Evolutionary conservation across 2,888 invertebrate species (phyloP).

Genomic region (Synanthedon myopaeformis): DNA sequence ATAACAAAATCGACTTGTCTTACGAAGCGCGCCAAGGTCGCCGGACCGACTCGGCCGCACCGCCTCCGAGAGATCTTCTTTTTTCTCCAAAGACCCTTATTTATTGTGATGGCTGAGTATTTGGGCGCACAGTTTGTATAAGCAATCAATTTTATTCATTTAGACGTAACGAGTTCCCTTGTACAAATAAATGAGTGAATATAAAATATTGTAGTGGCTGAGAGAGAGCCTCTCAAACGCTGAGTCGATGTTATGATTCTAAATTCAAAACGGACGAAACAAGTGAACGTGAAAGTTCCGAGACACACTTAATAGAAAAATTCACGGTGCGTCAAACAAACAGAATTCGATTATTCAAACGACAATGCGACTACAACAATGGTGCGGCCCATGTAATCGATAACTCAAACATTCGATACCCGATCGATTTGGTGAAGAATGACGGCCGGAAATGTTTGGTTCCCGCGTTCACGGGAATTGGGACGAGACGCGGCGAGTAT

Average conservation of each 20-base stretch:
- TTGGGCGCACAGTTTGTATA: conserved; percentile 69
- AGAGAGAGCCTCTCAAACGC: conserved; percentile 21
- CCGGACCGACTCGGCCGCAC: conserved; percentile 12
- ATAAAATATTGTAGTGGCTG: conserved; percentile 36
- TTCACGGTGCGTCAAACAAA: conserved; percentile 3
- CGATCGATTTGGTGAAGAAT: conserved; percentile 59
- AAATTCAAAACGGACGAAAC: conserved; percentile 15
- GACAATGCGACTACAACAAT: background rate
- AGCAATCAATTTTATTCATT: conserved; percentile 71
- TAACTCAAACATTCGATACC: conserved; percentile 49
- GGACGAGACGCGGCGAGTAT: conserved; percentile 12
- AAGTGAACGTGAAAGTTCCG: conserved; percentile 2
- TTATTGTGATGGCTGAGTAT: conserved; percentile 67
- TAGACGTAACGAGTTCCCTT: conserved; percentile 57
- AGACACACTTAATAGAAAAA: background rate
- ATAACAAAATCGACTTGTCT: conserved; percentile 69
- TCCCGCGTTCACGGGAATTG: conserved; percentile 18
- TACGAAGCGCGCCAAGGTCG: conserved; percentile 62
- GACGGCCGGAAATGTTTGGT: conserved; percentile 39
- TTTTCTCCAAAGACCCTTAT: conserved; percentile 58
- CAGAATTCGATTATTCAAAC: conserved; percentile 1
- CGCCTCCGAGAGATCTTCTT: conserved; percentile 36
- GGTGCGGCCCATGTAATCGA: conserved; percentile 43
- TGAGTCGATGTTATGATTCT: conserved; percentile 28
- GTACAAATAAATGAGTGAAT: conserved; percentile 61